Percentiles rank a stretch among this genome's conserved stretches.
Conservation (phyloP, 2,888 invertebrate genomes). For the Synanthedon myopaeformis region DNA sequence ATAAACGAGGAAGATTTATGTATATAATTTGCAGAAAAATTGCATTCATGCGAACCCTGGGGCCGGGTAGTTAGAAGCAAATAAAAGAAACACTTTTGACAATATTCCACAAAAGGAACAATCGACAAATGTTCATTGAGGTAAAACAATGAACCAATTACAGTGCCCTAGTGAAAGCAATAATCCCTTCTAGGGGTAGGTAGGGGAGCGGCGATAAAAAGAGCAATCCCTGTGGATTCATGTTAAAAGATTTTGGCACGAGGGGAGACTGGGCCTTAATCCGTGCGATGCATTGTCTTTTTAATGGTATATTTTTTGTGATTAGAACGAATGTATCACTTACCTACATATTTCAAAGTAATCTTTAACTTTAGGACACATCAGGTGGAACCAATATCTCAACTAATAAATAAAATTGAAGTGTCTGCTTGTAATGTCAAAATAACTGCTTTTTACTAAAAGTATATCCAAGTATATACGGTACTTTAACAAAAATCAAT, state of each 20-base stretch:
- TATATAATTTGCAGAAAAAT: too few relatives aligned
- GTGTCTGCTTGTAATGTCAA: too few relatives aligned
- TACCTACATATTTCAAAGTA: too few relatives aligned
- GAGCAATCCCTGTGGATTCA: slow-evolving; percentile 44
- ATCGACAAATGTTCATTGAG: slow-evolving; percentile 25
- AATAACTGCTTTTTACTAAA: too few relatives aligned
- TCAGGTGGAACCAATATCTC: too few relatives aligned
- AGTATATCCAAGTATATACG: too few relatives aligned
- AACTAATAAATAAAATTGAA: background rate
- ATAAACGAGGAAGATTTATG: too few relatives aligned
- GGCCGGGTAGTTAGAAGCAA: too few relatives aligned
- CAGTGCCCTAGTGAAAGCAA: slow-evolving; percentile 17
- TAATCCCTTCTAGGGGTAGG: slow-evolving; percentile 19
- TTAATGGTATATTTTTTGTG: slow-evolving; percentile 22
- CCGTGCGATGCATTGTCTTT: slow-evolving; percentile 59
- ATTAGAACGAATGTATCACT: background rate
- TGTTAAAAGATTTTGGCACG: slow-evolving; percentile 56
- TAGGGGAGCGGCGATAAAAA: slow-evolving; percentile 38
- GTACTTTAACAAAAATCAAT: too few relatives aligned
- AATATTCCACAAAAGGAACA: slow-evolving; percentile 17
- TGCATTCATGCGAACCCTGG: too few relatives aligned
- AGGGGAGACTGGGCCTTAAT: slow-evolving; percentile 36
- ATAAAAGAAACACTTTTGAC: background rate
- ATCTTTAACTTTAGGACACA: too few relatives aligned
- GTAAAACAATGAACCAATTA: slow-evolving; percentile 62